Conservation (phyloP, 1,140 invertebrate genomes). For the Hycleus cichorii region DNA sequence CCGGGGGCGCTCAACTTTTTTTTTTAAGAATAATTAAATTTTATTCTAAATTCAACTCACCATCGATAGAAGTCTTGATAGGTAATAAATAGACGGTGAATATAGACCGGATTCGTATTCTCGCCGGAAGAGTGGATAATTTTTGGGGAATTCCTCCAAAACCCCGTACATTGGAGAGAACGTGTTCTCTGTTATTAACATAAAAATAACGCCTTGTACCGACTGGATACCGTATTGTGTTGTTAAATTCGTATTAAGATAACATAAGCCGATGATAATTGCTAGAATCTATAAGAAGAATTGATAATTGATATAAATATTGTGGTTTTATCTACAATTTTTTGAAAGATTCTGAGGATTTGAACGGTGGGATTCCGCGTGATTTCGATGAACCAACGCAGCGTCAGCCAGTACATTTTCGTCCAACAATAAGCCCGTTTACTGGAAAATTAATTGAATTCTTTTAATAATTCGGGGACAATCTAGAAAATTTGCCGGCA, state of each 20-base stretch:
- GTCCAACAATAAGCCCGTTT: constrained; percentile 53
- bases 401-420: constrained; percentile 61
- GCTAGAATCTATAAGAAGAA: constrained; percentile 53
- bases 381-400: constrained; percentile 60
- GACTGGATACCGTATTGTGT: constrained; percentile 74
- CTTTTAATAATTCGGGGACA: no score
- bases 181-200: constrained; percentile 79
- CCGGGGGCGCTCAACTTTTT: constrained; percentile 50
- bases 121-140: constrained; percentile 67
- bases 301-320: not conserved
- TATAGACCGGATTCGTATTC: constrained; percentile 75
- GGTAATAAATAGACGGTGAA: constrained; percentile 63
- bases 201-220: constrained; percentile 73
- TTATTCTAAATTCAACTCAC: constrained; percentile 45
- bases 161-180: constrained; percentile 82
- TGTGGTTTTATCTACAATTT: constrained; percentile 54
- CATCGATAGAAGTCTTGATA: constrained; percentile 65
- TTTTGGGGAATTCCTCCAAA: constrained; percentile 67
- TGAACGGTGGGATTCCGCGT: constrained; percentile 66
- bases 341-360: constrained; percentile 61
- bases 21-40: not conserved
- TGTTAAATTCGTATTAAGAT: constrained; percentile 56
- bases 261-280: constrained; percentile 70
- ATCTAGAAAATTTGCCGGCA: not conserved
- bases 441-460: constrained; percentile 36